Percentiles rank a stretch among this genome's conserved stretches.
Conservation (phyloP, 2,888 invertebrate genomes). For the Anoplius nigerrimus region DNA sequence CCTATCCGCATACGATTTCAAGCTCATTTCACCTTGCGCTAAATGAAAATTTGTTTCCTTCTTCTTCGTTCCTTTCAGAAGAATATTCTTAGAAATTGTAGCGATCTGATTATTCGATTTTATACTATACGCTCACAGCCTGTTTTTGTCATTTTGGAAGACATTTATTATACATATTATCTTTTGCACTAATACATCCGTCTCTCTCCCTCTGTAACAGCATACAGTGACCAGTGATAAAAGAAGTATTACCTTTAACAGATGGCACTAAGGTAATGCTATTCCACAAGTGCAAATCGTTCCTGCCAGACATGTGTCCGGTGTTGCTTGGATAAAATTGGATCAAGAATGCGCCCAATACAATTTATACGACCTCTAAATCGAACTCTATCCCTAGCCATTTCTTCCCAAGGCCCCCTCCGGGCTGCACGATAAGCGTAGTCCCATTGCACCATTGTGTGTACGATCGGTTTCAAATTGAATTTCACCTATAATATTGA, state of each 20-base stretch:
- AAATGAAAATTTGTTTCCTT: no score
- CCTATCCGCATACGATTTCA: no score
- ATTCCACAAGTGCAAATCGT: constrained; percentile 66
- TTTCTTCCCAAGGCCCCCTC: constrained; percentile 78
- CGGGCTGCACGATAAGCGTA: constrained; percentile 78
- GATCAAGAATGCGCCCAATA: constrained; percentile 69
- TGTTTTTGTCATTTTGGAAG: constrained; percentile 39
- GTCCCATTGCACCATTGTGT: constrained; percentile 77
- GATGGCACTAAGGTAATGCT: not conserved
- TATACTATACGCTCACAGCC: constrained; percentile 45
- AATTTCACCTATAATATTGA: constrained; percentile 76
- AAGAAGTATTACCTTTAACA: not conserved
- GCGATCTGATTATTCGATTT: no score
- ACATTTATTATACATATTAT: constrained; percentile 37
- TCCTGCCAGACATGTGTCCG: constrained; percentile 74
- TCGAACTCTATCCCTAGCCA: constrained; percentile 76
- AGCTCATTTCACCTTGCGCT: no score
- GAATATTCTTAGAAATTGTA: no score
- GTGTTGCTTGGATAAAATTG: constrained; percentile 74
- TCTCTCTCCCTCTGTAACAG: not conserved
- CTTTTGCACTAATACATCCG: constrained; percentile 17
- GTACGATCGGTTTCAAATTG: constrained; percentile 73
- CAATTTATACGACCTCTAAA: constrained; percentile 75
- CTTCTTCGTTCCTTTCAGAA: no score
- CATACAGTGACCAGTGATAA: not conserved